Evolutionary conservation across 2,797 vertebrate genomes (phyloP), one percentile per base, ranked within the genome.

Genomic region (Anabacerthia variegaticeps): DNA sequence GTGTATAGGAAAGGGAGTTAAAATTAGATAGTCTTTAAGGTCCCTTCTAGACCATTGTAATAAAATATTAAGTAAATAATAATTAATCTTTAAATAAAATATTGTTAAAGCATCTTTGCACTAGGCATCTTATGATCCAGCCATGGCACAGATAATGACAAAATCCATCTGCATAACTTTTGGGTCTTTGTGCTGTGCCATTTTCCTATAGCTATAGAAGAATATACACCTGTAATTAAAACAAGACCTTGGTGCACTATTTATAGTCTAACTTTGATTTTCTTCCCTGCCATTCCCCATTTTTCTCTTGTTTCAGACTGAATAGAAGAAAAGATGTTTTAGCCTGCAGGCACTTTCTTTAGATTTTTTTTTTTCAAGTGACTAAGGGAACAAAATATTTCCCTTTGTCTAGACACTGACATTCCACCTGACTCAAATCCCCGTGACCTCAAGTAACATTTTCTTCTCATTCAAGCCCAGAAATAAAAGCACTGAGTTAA

Each of bases 311-410:
- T 56, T 85, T 75, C 65, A 89, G 59, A 73, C 6, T 2, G 27
- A 95, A 65, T 37, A 88, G 77, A 80, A 81, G 43, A 84, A 67
- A 65, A 77, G 36, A 63, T 54, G 27, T 43, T 89, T 74, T 82
- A 91, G 55, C 75, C 78, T 5, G 28, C 43, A 85, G 86, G 56
- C 72, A 49, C 17, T 71, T 82, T 26, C 71, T 79, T 92, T 24
- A 84, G 37, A 14, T 27, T 78, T 81, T 27, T 52, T 26, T 73
- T 66, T 73, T 67, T 16, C 18, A 71, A 67, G n/a, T 59, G 41
- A 26, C 43, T 69, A 32, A 73, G 34, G 48, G 59, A 93, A 90
- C 32, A 81, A 89, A 95, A 87, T 92, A 93, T 85, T 96, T 94
- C 74, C 44, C 59, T 92, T 93, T 71, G 63, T 92, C 71, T 28